A percentile compares a stretch with the other conserved stretches of the same genome.
Evolutionary conservation across 2,113 vertebrate genomes (phyloP).

Genomic region (Proterorhinus semilunaris): DNA sequence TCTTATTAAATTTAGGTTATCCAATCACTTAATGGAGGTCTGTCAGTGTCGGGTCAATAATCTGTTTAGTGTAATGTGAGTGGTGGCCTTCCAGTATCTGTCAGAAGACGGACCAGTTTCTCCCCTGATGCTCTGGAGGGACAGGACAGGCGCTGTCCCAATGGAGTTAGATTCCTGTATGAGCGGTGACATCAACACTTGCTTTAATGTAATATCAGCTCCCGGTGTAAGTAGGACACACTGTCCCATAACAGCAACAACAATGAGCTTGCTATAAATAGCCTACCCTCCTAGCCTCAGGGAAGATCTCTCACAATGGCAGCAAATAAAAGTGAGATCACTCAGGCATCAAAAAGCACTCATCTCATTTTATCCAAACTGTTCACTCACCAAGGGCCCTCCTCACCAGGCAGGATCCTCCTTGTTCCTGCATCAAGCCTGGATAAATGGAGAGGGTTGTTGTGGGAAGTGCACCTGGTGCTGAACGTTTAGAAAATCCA

Average conservation of each 20-base stretch:
- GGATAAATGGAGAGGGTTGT: not conserved
- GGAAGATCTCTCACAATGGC: slow-evolving; percentile 69
- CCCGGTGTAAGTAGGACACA: slow-evolving; percentile 74
- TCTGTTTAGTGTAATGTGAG: slow-evolving; percentile 34
- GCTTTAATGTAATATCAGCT: slow-evolving; percentile 71
- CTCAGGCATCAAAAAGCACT: slow-evolving; percentile 44
- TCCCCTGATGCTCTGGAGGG: slow-evolving; percentile 41
- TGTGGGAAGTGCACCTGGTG: not conserved
- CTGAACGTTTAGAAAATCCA: not conserved
- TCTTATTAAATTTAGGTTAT: slow-evolving; percentile 37
- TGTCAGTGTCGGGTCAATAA: slow-evolving; percentile 14
- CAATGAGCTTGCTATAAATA: slow-evolving; percentile 79
- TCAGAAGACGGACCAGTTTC: slow-evolving; percentile 26
- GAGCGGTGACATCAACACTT: slow-evolving; percentile 71
- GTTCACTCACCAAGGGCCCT: slow-evolving; percentile 7
- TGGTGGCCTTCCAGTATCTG: slow-evolving; percentile 22
- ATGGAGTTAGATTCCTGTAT: slow-evolving; percentile 42
- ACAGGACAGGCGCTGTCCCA: slow-evolving; percentile 31
- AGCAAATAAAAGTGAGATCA: slow-evolving; percentile 62
- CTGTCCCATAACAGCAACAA: slow-evolving; percentile 73
- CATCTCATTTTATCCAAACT: slow-evolving; percentile 24
- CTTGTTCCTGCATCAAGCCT: not conserved
- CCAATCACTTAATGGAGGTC: slow-evolving; percentile 32
- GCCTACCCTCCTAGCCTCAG: slow-evolving; percentile 69
- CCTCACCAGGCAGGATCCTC: not conserved